Base-by-base conservation (phyloP, 2,888 invertebrate species). In the Eupithecia dodoneata region DNA sequence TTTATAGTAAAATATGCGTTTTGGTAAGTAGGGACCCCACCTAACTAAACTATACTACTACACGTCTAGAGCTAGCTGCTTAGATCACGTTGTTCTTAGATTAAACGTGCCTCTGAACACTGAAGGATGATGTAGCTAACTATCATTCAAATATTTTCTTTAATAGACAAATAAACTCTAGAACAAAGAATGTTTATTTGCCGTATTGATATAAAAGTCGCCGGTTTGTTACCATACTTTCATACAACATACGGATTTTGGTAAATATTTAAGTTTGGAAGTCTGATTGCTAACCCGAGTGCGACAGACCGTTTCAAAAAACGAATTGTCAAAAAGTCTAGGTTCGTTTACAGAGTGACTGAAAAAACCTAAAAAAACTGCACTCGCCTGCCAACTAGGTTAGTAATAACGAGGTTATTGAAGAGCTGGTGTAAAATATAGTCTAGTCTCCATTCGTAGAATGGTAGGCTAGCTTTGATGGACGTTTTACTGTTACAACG, bases 381-480 rank as follows among this genome's bases (percentile, higher is more conserved):
- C 45, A 66, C 42, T 66, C 41, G 45, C 42, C 44, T 45, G 69
- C 69, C 42, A 73, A 73, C 73, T 65, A 66, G 73, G 73, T 73
- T 73, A 65, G 45, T 13, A 65, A 55, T 47, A 73, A 65, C 73
- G 49, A 47, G 73, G 65, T 45, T 65, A 9, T 49, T 15, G 30
- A 30, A 45, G 65, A 73, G 69, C 45, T 69, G 10, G 45, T 45
- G 15, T n/a, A 45, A 69, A 45, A 45, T 69, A 45, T 45, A 45
- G 44, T 9, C 10, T 44, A n/a, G 6, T 45, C 45, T n/a, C 18
- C 42, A 18, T 45, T 69, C 4, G 44, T 59, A 59, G 55, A 63
- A 18, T 63, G 30, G 4, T 30, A 42, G n/a, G 45, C 10, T 69
- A 45, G 44, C 69, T 15, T 42, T 66, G 42, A 66, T 9, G 66